Evolutionary conservation across 2,113 vertebrate genomes (phyloP), one percentile per base, ranked within the genome.

Genomic region (Heterocephalus glaber): DNA sequence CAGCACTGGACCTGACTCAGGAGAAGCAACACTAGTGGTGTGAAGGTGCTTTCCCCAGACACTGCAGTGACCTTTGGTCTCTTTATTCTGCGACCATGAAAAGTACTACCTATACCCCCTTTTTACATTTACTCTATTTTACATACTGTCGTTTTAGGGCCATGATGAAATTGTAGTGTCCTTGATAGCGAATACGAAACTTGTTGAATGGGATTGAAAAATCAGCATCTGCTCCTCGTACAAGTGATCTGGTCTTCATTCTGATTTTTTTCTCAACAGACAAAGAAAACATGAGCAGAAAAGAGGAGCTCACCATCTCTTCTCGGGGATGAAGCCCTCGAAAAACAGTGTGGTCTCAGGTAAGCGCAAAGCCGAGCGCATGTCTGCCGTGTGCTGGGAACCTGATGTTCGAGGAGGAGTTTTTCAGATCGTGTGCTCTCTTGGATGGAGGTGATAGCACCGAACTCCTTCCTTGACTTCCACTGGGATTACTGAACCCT

Each of bases 211-310:
- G 6, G 19, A 28, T 77, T 87, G 49, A 58, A 93, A 84, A 90
- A 16, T 33, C 72, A 41, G 7, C 81, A 44, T 79, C 80, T 93
- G 76, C 19, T 86, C 61, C 7, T 56, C 60, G 60, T 52, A 14
- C 3, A 76, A 60, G 61, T 41, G 61, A 74, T 2, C 0, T 74
- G 47, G 41, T 89, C 88, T 80, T 97, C 47, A 92, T 49, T 95
- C 88, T 79, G 13, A 60, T n/a, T 85, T 63, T 63, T 95, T 41
- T 95, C 96, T 98, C 68, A 74, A 86, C 96, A 99, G 99, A 99
- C 99, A 98, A 99, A 99, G 99, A 99, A 99, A 98, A 99, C 98
- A 70, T 96, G 99, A 97, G 99, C 99, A 74, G 99, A 99, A 96
- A 99, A 99, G 96, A 98, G 99, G 98, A 99, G 99, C 0, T 99